phyloP scores from a whole-genome alignment of 37 sponge, comb jelly and placozoan genomes.

The Oopsacas minuta region DNA sequence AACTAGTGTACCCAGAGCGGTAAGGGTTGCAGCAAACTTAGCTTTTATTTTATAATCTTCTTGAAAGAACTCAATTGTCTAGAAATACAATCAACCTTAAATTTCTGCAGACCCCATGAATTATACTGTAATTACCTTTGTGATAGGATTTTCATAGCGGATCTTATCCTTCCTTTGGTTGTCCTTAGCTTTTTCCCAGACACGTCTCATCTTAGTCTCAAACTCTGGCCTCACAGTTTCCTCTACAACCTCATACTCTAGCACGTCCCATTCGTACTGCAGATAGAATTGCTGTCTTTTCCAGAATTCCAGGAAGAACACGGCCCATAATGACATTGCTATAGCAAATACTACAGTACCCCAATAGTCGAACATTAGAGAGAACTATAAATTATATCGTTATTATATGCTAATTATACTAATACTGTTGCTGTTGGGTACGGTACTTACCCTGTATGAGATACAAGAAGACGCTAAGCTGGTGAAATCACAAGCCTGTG shows the following conservation, averaged over 20 bases:
- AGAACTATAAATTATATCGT: not conserved
- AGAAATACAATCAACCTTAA: not conserved
- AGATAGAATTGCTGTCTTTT: constrained; percentile 72
- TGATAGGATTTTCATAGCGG: not conserved
- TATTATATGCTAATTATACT: not conserved
- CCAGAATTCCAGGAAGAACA: constrained; percentile 96
- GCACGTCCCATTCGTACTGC: constrained; percentile 91
- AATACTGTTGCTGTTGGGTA: not conserved
- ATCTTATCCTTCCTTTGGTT: not conserved
- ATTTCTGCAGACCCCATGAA: too few species aligned
- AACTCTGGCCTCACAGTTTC: constrained; percentile 25
- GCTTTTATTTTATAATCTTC: constrained; percentile 40
- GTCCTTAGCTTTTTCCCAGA: not conserved
- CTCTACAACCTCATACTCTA: constrained; percentile 81
- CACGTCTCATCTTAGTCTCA: not conserved
- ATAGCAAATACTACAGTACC: not conserved
- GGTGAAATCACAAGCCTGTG: constrained; percentile 26
- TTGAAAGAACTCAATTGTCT: constrained; percentile 50
- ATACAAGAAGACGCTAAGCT: not conserved
- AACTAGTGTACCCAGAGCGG: constrained; percentile 57
- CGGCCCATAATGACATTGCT: constrained; percentile 25
- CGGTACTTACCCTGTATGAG: not conserved
- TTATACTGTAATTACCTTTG: not conserved
- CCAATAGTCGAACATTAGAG: constrained; percentile 21
- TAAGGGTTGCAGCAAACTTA: constrained; percentile 43